phyloP scores from a whole-genome alignment of 2,888 invertebrate species.

The Eupithecia exiguata region DNA sequence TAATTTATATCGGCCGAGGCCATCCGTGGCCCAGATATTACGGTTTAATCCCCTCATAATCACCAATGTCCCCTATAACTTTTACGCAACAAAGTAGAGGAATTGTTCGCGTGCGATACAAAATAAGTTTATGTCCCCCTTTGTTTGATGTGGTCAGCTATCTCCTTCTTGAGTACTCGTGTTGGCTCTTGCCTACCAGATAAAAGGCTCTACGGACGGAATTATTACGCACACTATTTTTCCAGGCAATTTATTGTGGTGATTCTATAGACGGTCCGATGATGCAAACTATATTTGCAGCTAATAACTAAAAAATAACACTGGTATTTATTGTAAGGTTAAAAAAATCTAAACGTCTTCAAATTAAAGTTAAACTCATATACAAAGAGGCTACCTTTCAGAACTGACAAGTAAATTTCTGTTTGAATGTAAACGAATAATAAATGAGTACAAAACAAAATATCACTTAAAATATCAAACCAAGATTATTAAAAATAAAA shows the following conservation, averaged over 20 bases:
- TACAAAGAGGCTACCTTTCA: no score
- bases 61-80: conserved; percentile 45
- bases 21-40: conserved; percentile 30
- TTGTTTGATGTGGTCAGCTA: conserved; percentile 76
- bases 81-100: conserved; percentile 61
- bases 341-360: no score
- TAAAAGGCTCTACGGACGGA: conserved; percentile 48
- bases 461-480: no score
- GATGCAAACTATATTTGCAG: not conserved
- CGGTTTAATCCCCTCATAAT: conserved; percentile 44
- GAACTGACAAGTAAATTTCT: no score
- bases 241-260: not conserved
- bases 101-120: conserved; percentile 69
- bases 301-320: not conserved
- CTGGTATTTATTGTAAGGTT: no score
- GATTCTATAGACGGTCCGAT: not conserved
- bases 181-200: conserved; percentile 64
- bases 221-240: conserved; percentile 18
- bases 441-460: no score
- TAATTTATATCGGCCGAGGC: conserved; percentile 4
- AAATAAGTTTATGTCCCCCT: conserved; percentile 77
- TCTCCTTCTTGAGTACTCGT: conserved; percentile 67
- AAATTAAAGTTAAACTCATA: no score
- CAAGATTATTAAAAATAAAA: no score
- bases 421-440: no score